Conservation (phyloP, 2,113 vertebrate genomes). For the Sterrhoptilus dennistouni region DNA sequence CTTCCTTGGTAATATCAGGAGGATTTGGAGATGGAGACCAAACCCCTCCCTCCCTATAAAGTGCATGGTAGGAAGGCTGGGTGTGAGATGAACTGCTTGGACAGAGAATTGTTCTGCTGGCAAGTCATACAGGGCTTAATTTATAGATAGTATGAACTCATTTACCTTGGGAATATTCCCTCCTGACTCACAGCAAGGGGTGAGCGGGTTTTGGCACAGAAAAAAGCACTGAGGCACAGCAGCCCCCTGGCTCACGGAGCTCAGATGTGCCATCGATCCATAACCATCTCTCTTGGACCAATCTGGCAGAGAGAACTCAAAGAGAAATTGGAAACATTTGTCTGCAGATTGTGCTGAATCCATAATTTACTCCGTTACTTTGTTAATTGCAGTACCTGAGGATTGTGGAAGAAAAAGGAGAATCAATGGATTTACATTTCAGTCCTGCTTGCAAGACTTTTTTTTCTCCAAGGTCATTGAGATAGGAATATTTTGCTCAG, state of each 20-base stretch:
- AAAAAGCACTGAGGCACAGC: background rate
- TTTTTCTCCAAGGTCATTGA: background rate
- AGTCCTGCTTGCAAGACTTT: background rate
- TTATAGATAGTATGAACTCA: background rate
- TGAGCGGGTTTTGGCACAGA: background rate
- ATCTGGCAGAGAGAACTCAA: background rate
- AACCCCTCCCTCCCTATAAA: background rate
- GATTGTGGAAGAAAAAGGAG: background rate
- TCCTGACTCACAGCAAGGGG: background rate
- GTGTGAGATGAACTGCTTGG: background rate
- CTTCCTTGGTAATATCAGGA: background rate
- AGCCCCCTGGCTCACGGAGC: background rate
- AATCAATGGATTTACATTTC: background rate
- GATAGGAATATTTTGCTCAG: background rate
- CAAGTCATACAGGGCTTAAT: background rate
- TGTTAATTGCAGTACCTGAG: background rate
- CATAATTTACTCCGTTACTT: background rate
- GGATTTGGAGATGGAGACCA: background rate
- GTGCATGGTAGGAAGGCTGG: background rate
- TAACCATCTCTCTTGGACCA: rapidly evolving
- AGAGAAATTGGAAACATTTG: background rate
- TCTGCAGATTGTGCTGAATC: background rate
- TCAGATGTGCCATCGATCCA: background rate
- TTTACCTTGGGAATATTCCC: background rate
- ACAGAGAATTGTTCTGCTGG: background rate